Base-by-base conservation (phyloP, 1,140 invertebrate genomes). In the Nylanderia fulva region DNA sequence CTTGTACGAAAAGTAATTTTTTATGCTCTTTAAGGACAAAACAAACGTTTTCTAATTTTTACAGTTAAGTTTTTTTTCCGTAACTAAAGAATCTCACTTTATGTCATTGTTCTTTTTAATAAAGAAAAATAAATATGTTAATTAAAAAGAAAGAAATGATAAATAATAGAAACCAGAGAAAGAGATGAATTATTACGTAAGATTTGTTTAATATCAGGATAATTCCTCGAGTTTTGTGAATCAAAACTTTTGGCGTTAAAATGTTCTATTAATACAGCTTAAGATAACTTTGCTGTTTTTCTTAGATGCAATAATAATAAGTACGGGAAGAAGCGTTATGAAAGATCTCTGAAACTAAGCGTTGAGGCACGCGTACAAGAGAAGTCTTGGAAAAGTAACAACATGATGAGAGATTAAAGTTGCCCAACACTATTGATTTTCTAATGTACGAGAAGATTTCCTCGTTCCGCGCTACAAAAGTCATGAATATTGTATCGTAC, bases 341-440 rank as follows among this genome's bases (percentile, higher is more conserved):
- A 69, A 69, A 69, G 36, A 42, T 71, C 5, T 56, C 66, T 21
- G 48, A 80, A 71, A 80, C 18, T 66, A 71, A 29, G 24, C 3
- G 2, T n/a, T 27, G 36, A 42, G 5, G 36, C 9, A 39, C 21
- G 24, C 36, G 63, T 18, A 68, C 61, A 68, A 66, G 64, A 79
- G 69, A 24, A 8, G 5, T 33, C 18, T 56, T 80, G 36, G 71
- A 80, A 80, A 71, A 80, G 24, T 80, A 69, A 80, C 36, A 56
- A 56, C n/a, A 36, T 29, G 64, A 24, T 69, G 64, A 80, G 36
- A 80, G 64, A 21, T 80, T 68, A 33, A 79, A 68, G 63, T 69
- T 80, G 36, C 52, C n/a, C 7, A 80, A 56, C 52, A 24, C 39
- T 80, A 80, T 80, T 80, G 64, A 80, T 80, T 80, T 69, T 24